These are phyloP conservation scores for Augochlora pura DNA, from an alignment of 1,140 invertebrate species.

Conservation along the genomic window DNA sequence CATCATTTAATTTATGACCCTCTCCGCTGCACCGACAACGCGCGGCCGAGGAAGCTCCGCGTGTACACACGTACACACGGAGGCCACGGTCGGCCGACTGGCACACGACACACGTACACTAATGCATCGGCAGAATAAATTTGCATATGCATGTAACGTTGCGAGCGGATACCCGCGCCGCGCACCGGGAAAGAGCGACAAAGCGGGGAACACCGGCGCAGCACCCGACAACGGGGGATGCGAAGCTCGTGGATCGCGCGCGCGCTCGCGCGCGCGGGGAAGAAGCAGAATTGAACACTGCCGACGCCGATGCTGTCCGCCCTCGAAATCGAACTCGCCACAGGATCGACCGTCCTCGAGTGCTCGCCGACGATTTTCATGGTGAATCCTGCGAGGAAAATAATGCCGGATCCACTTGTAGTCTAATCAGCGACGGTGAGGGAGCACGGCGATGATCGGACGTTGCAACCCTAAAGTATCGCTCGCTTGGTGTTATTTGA, in stretches of 20 bases:
- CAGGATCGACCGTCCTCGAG: slow-evolving; percentile 17
- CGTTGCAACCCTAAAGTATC: too few relatives aligned
- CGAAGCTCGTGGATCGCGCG: slow-evolving; percentile 18
- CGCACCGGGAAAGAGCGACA: slow-evolving; percentile 40
- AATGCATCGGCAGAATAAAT: slow-evolving; percentile 76
- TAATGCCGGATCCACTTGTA: not conserved
- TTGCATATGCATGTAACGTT: slow-evolving; percentile 79
- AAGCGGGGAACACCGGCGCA: not conserved
- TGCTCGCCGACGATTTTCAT: not conserved
- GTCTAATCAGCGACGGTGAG: too few relatives aligned
- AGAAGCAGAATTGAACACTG: slow-evolving; percentile 50
- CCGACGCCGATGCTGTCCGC: not conserved
- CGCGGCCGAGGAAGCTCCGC: slow-evolving; percentile 33
- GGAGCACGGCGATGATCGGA: too few relatives aligned
- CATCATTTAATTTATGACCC: slow-evolving; percentile 81
- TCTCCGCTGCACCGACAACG: slow-evolving; percentile 62
- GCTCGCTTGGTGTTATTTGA: not conserved
- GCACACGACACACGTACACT: slow-evolving; percentile 68
- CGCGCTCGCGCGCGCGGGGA: too few relatives aligned
- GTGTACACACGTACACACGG: slow-evolving; percentile 4
- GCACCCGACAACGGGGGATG: not conserved
- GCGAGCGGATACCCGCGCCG: slow-evolving; percentile 62
- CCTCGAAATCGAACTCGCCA: slow-evolving; percentile 48
- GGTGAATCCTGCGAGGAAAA: not conserved
- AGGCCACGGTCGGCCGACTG: slow-evolving; percentile 14